Evolutionary conservation across 2,888 invertebrate genomes (phyloP), one percentile per base, ranked within the genome.

Genomic region (Philereme vetulata): DNA sequence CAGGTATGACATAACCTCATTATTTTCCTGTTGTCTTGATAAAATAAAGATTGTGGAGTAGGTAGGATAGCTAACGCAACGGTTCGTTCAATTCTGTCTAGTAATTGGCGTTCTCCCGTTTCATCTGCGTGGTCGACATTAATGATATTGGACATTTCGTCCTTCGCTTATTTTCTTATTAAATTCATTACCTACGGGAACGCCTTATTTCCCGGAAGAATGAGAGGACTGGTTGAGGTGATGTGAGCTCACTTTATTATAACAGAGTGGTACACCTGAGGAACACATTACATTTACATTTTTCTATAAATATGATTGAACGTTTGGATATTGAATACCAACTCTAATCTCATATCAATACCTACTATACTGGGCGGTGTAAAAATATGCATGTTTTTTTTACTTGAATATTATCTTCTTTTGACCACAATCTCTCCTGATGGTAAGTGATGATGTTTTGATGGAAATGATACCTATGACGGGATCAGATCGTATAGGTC

Each of bases 121-220:
- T 55, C 50, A 53, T 60, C 53, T 40, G 55, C 60, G 59, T 51
- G 49, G 56, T 45, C 48, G 55, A 47, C 51, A 44, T 43, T 54
- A 59, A 61, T 61, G 53, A 50, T 56, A 56, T 51, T 57, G 50
- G 56, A 40, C 48, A 21, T 52, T 56, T 56, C 8, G 46, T 38
- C 44, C 55, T 47, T 8, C 50, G 49, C 51, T 60, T 62, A 46
- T 60, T 47, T 51, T 60, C 61, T 67, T 62, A 62, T 65, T 62
- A 60, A 61, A 63, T 65, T 60, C 65, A 62, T 65, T 61, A 21
- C 21, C 21, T 21, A 65, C 44, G 21, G 50, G 21, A 46, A 38
- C 35, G 43, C 38, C 43, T 60, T 65, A 65, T 65, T 65, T 62
- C 65, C 61, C 62, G 6, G 35, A 52, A 46, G 59, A 48, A 40